Evolutionary conservation across 1,140 invertebrate species (phyloP).

Genomic region (Camponotus floridanus): DNA sequence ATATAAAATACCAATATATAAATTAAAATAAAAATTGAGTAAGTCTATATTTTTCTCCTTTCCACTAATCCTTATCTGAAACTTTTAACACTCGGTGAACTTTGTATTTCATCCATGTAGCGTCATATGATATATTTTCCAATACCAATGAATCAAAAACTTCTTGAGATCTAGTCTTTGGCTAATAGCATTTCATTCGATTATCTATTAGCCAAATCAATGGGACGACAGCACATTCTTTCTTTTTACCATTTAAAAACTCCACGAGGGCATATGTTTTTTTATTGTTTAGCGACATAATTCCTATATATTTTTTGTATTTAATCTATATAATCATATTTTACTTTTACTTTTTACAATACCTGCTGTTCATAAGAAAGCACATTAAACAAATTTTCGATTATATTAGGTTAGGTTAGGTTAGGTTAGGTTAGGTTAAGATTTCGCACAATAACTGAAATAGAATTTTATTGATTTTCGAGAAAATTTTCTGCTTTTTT

Average conservation of each 20-base stretch:
- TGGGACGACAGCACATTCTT: background rate
- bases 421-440: too few relatives aligned
- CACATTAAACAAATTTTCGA: background rate
- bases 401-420: too few relatives aligned
- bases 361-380: background rate
- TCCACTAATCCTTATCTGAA: too few relatives aligned
- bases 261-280: background rate
- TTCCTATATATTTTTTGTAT: background rate
- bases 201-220: constrained; percentile 7
- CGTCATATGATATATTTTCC: too few relatives aligned
- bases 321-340: background rate
- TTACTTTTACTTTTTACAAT: background rate
- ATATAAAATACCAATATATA: too few relatives aligned
- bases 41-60: too few relatives aligned
- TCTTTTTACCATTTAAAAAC: constrained; percentile 1
- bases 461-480: too few relatives aligned
- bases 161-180: background rate
- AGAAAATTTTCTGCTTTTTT: too few relatives aligned
- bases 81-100: too few relatives aligned
- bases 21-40: too few relatives aligned
- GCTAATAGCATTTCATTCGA: background rate
- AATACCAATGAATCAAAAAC: background rate
- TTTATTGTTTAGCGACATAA: background rate
- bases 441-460: too few relatives aligned
- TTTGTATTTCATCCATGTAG: too few relatives aligned